Evolutionary conservation across 2,888 invertebrate genomes (phyloP).

Genomic region (Parochlus steinenii): DNA sequence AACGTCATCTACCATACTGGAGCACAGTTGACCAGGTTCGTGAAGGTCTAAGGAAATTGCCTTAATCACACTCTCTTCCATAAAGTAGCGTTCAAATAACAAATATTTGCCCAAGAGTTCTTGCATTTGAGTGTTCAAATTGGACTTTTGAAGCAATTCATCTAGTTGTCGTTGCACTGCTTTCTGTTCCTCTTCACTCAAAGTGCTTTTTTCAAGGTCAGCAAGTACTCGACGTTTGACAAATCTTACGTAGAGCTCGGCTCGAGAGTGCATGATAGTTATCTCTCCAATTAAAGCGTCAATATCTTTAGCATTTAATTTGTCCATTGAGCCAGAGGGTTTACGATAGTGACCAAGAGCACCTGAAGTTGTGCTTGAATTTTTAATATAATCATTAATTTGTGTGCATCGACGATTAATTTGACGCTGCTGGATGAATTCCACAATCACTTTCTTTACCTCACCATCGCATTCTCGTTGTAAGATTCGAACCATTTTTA

Average conservation of each 20-base stretch:
- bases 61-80: slow-evolving; percentile 87
- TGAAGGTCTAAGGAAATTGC: slow-evolving; percentile 66
- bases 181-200: slow-evolving; percentile 33
- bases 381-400: slow-evolving; percentile 40
- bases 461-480: slow-evolving; percentile 67
- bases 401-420: slow-evolving; percentile 42
- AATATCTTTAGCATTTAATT: slow-evolving; percentile 62
- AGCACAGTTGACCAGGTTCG: slow-evolving; percentile 56
- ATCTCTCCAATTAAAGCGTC: slow-evolving; percentile 82
- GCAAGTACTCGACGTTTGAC: slow-evolving; percentile 53
- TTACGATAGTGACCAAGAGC: slow-evolving; percentile 26
- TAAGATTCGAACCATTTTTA: slow-evolving; percentile 51
- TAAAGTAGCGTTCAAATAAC: slow-evolving; percentile 82
- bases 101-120: slow-evolving; percentile 78
- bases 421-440: slow-evolving; percentile 55
- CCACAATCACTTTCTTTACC: slow-evolving; percentile 39
- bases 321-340: slow-evolving; percentile 33
- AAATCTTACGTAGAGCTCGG: slow-evolving; percentile 84
- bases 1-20: slow-evolving; percentile 92
- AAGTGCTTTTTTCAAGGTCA: slow-evolving; percentile 43
- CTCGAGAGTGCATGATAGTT: slow-evolving; percentile 75
- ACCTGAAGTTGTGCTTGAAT: slow-evolving; percentile 24
- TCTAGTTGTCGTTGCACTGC: slow-evolving; percentile 38
- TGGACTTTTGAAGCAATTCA: slow-evolving; percentile 50
- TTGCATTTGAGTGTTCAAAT: slow-evolving; percentile 59